These are phyloP conservation scores for Protaetia brevitarsis DNA, from an alignment of 1,140 invertebrate species.

Conservation along the genomic window DNA sequence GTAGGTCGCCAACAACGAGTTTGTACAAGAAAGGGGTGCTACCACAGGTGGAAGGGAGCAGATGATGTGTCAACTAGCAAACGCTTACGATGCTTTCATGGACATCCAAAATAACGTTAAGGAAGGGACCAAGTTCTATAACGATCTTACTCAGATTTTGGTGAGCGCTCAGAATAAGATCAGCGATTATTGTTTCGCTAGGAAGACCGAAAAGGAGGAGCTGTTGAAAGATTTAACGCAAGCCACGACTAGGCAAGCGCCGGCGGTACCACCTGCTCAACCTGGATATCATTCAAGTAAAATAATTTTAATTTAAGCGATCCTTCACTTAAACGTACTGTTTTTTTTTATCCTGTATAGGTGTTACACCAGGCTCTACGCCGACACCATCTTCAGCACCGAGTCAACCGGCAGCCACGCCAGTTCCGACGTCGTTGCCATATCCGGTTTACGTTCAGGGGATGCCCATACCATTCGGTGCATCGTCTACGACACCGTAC, in stretches of 20 bases:
- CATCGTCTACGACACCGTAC: conserved; percentile 60
- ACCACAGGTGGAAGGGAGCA: conserved; percentile 69
- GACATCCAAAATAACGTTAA: conserved; percentile 87
- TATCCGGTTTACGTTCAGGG: conserved; percentile 65
- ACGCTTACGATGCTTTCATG: conserved; percentile 87
- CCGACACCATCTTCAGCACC: conserved; percentile 47
- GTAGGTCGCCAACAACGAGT: conserved; percentile 69
- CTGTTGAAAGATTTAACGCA: conserved; percentile 86
- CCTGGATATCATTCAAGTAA: conserved; percentile 59
- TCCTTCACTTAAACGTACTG: neutral
- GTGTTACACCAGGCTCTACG: conserved; percentile 34
- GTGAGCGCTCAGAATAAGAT: conserved; percentile 97
- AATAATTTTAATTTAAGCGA: too few species aligned
- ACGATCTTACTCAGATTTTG: conserved; percentile 90
- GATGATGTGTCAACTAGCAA: conserved; percentile 80
- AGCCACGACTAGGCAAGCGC: conserved; percentile 62
- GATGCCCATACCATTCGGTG: conserved; percentile 78
- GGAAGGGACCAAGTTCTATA: conserved; percentile 99
- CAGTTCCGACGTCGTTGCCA: conserved; percentile 51
- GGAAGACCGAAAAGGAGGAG: conserved; percentile 98
- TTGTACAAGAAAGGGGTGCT: conserved; percentile 68
- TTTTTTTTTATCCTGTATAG: conserved; percentile 8
- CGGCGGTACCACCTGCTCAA: conserved; percentile 54
- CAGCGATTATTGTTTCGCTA: conserved; percentile 96
- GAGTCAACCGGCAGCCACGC: conserved; percentile 49